phyloP scores from a whole-genome alignment of 2,113 vertebrate species.

The Scalopus aquaticus region DNA sequence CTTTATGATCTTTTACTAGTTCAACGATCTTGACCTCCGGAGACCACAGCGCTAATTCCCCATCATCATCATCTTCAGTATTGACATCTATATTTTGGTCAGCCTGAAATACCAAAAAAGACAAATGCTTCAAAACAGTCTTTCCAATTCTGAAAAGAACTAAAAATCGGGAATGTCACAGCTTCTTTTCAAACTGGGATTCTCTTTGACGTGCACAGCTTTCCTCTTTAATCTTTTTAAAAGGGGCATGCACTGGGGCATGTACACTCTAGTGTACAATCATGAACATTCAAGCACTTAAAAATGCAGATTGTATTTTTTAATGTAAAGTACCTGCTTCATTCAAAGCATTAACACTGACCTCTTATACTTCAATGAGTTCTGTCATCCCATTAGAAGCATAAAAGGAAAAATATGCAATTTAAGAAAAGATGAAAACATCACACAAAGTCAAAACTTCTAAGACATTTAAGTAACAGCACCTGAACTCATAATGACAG shows the following conservation, averaged over 20 bases:
- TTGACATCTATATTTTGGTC: constrained; percentile 66
- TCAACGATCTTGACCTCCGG: constrained; percentile 90
- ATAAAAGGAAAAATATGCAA: constrained; percentile 85
- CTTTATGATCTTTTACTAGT: constrained; percentile 91
- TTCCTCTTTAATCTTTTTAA: neutral
- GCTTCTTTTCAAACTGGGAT: neutral
- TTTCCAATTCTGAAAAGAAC: constrained; percentile 32
- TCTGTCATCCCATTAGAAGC: constrained; percentile 86
- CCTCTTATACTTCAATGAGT: constrained; percentile 84
- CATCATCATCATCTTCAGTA: constrained; percentile 85
- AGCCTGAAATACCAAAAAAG: constrained; percentile 76
- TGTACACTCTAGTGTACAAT: neutral
- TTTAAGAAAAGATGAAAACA: constrained; percentile 78
- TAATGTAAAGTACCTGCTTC: constrained; percentile 58
- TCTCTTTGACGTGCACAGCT: constrained; percentile 48
- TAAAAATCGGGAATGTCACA: neutral
- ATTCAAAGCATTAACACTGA: constrained; percentile 81
- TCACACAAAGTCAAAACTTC: constrained; percentile 46
- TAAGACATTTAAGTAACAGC: constrained; percentile 44
- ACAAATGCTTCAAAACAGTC: constrained; percentile 27
- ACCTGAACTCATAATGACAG: constrained; percentile 2
- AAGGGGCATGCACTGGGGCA: constrained; percentile 57
- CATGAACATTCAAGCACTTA: constrained; percentile 42
- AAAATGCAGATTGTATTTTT: neutral
- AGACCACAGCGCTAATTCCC: constrained; percentile 95